A percentile compares a stretch with the other conserved stretches of the same genome.
phyloP scores from a whole-genome alignment of 2,113 vertebrate genomes.

The Marcusenius ussheri region DNA sequence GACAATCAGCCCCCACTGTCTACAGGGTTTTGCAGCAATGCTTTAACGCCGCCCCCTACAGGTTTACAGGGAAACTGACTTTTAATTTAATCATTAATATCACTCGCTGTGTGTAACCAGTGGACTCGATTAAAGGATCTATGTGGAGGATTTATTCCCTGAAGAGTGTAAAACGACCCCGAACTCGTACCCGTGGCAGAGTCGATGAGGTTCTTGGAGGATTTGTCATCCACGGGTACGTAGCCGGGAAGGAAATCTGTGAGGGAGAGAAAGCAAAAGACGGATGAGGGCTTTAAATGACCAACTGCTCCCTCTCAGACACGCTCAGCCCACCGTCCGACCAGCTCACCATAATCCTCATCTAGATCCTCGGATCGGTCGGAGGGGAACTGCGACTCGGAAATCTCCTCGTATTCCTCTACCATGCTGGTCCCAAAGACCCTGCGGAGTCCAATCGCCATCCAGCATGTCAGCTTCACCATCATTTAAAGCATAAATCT shows the following conservation, averaged over 20 bases:
- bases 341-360: slow-evolving; percentile 84
- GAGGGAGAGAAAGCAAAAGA: slow-evolving; percentile 28
- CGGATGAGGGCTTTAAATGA: not conserved
- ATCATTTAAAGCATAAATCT: not conserved
- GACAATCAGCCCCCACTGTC: not conserved
- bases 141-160: not conserved
- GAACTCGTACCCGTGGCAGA: slow-evolving; percentile 86
- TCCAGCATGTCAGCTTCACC: not conserved
- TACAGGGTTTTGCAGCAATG: not conserved
- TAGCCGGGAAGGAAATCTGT: slow-evolving; percentile 87
- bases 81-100: not conserved
- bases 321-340: not conserved
- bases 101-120: not conserved
- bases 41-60: not conserved
- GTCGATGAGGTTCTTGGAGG: slow-evolving; percentile 89
- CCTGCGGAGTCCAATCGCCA: slow-evolving; percentile 48
- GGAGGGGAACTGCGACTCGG: slow-evolving; percentile 88
- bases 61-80: not conserved
- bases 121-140: not conserved
- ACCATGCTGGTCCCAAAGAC: slow-evolving; percentile 99
- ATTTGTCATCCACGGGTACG: slow-evolving; percentile 80
- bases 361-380: slow-evolving; percentile 85
- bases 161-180: not conserved
- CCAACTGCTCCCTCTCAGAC: no score
- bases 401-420: slow-evolving; percentile 97